Conservation (phyloP, 2,113 vertebrate species). For the Hypanus sabinus region DNA sequence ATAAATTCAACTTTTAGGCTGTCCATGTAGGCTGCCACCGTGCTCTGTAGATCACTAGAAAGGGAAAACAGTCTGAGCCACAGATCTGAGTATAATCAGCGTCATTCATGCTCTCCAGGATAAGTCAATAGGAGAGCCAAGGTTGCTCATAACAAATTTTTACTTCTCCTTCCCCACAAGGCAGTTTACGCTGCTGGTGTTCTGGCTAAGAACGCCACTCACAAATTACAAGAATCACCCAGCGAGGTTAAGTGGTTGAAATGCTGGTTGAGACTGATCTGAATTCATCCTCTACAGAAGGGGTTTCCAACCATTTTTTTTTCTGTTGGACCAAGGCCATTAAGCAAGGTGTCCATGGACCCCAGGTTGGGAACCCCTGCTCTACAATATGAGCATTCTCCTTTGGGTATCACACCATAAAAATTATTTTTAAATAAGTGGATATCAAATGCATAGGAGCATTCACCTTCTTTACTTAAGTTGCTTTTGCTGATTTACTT, state of each 20-base stretch:
- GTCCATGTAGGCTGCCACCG: neutral
- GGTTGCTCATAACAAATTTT: neutral
- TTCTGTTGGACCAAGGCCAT: too few species aligned
- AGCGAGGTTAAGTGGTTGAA: neutral
- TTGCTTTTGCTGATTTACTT: neutral
- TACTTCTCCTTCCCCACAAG: neutral
- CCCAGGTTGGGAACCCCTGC: too few species aligned
- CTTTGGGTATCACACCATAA: neutral
- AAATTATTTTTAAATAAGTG: neutral
- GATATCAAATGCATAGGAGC: neutral
- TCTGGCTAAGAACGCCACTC: too few species aligned
- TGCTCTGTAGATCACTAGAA: neutral
- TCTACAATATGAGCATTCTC: neutral
- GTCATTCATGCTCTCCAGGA: neutral
- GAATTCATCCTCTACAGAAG: neutral
- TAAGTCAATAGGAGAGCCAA: neutral
- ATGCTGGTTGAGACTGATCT: neutral
- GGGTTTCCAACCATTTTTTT: too few species aligned
- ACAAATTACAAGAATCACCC: neutral
- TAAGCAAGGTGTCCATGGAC: too few species aligned
- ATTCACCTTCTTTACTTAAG: neutral
- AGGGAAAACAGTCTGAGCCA: neutral
- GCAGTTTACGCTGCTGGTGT: neutral
- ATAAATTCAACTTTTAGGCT: neutral
- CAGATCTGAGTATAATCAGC: conserved; percentile 7